phyloP scores from a whole-genome alignment of 30 jellyfish, hydroid and myxozoan species.

The Turritopsis dohrnii region DNA sequence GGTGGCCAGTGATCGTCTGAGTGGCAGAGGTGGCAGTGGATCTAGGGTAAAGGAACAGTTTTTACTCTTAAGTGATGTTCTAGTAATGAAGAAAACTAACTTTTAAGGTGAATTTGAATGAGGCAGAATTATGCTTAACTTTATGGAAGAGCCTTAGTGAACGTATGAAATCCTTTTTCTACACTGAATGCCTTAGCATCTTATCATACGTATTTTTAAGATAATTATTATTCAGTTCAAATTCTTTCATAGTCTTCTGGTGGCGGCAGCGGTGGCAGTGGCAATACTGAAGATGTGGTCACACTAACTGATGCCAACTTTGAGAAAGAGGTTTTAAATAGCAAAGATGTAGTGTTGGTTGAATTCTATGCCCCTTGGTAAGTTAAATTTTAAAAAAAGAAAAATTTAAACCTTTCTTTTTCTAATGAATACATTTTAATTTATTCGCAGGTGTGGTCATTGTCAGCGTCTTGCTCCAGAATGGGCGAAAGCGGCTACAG shows the following conservation, averaged over 20 bases:
- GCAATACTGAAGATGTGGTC: conserved; percentile 59
- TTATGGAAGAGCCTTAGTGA: too few species aligned
- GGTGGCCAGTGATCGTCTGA: conserved; percentile 54
- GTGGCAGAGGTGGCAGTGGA: conserved; percentile 80
- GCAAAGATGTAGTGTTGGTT: conserved; percentile 80
- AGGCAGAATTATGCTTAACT: too few species aligned
- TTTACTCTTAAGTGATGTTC: too few species aligned
- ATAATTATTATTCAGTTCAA: background rate
- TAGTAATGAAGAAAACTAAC: too few species aligned
- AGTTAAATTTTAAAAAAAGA: background rate
- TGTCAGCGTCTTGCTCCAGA: conserved; percentile 92
- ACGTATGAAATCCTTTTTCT: too few species aligned
- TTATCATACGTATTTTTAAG: too few species aligned
- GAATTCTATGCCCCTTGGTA: conserved; percentile 98
- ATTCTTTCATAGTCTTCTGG: conserved; percentile 36
- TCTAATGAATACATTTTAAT: background rate
- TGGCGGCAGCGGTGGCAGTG: conserved; percentile 75
- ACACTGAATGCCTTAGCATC: too few species aligned
- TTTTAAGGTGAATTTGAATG: too few species aligned
- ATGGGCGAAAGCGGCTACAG: conserved; percentile 94
- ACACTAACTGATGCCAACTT: conserved; percentile 77
- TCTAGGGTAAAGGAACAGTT: conserved; percentile 11
- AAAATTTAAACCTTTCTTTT: background rate
- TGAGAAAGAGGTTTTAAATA: conserved; percentile 68
- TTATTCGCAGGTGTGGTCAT: conserved; percentile 84